Evolutionary conservation across 2,888 invertebrate species (phyloP), one percentile per base, ranked within the genome.

Genomic region (Ptychoptera contaminata): DNA sequence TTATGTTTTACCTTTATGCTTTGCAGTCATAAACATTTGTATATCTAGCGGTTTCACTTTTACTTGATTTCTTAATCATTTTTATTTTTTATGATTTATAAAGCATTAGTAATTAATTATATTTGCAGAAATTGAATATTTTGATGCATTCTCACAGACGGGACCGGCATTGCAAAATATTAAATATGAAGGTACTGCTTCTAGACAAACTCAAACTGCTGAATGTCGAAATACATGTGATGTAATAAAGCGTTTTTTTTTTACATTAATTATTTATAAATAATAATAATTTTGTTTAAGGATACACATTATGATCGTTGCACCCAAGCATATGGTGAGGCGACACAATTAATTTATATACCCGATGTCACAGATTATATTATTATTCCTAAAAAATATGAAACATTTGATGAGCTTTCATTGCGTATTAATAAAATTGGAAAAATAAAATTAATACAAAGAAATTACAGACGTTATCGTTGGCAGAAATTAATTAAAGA

Each of bases 61-160:
- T 30, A 11, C 15, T 42, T 36, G 40, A 34, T 41, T 44, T 37
- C 2, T 31, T 12, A 31, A 10, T n/a, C 2, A 15, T 16, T 45
- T 23, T 5, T 23, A 23, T 23, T 23, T 23, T 7, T 23, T 3
- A 23, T 16, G 41, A 29, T 12, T 30, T 42, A 11, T 30, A 32
- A 36, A n/a, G 34, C 41, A 39, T 15, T 37, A 8, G 30, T 32
- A 38, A 38, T 30, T 16, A 37, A 10, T 32, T 38, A 3, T 15
- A 5, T 49, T 47, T n/a, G n/a, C 54, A 73, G 74, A 69, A 42
- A 62, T 72, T 8, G 73, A 80, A 54, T 92, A 80, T 59, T 77
- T 85, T 53, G 82, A 93, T 64, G 91, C 87, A 3, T 78, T 73
- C 49, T 78, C 84, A 0, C 91, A 92, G 67, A 91, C 91, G 5